Conservation (phyloP, 2,797 vertebrate species). For the Hydrophis major region DNA sequence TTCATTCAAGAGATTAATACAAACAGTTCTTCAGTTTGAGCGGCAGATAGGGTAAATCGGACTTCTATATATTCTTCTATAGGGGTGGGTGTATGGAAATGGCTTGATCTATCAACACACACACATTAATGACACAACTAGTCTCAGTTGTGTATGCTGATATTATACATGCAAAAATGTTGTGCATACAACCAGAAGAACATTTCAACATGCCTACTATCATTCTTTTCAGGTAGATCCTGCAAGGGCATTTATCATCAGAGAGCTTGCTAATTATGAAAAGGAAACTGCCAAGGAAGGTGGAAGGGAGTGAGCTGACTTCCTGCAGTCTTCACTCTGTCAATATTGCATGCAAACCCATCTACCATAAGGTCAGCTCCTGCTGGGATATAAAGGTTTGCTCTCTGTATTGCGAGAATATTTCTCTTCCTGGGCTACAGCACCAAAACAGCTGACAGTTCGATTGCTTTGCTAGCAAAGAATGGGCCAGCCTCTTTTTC, state of each 20-base stretch:
- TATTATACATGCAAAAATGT: not conserved
- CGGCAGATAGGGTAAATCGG: not conserved
- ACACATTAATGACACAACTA: too few species aligned
- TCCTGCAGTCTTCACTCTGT: conserved; percentile 50
- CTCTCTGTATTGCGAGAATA: conserved; percentile 52
- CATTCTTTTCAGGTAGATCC: not conserved
- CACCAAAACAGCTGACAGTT: conserved; percentile 64
- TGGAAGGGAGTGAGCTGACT: conserved; percentile 10
- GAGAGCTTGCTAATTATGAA: not conserved
- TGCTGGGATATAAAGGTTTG: conserved; percentile 55
- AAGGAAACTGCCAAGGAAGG: not conserved
- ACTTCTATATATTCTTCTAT: not conserved
- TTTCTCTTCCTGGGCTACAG: conserved; percentile 66
- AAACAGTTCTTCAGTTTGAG: not conserved
- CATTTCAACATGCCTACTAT: not conserved
- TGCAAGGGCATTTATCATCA: not conserved
- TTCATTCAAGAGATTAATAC: not conserved
- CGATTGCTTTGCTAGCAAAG: conserved; percentile 66
- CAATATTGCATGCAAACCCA: conserved; percentile 57
- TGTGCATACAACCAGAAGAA: not conserved
- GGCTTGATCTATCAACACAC: not conserved
- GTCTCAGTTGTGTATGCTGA: not conserved
- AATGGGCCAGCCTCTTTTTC: conserved; percentile 35
- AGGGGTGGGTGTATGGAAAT: not conserved
- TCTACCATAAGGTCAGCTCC: conserved; percentile 64